Conservation (phyloP, 2,113 vertebrate genomes). For the Alexandromys fortis region DNA sequence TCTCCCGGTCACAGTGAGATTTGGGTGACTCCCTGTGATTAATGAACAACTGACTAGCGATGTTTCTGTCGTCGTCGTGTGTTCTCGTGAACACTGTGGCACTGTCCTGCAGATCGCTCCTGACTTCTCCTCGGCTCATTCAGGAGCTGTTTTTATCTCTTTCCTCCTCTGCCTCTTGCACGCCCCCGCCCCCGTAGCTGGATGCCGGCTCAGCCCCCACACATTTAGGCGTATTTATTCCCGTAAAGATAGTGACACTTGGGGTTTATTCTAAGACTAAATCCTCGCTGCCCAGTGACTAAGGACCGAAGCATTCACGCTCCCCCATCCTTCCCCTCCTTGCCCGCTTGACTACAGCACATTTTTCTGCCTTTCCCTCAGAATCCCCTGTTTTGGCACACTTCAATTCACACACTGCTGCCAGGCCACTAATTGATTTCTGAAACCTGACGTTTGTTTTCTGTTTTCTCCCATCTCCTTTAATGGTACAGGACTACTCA, state of each 20-base stretch:
- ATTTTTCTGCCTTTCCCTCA: constrained; percentile 66
- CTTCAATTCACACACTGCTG: constrained; percentile 70
- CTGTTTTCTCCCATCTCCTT: constrained; percentile 85
- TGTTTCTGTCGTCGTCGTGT: background rate
- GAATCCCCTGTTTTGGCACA: constrained; percentile 73
- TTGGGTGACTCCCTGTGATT: constrained; percentile 39
- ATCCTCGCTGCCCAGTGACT: constrained; percentile 49
- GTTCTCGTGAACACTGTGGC: constrained; percentile 49
- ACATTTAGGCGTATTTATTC: constrained; percentile 70
- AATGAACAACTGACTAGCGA: constrained; percentile 30
- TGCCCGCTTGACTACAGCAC: constrained; percentile 72
- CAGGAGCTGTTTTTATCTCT: constrained; percentile 67
- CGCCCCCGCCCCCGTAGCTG: constrained; percentile 20
- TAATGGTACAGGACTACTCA: constrained; percentile 86
- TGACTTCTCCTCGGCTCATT: constrained; percentile 60
- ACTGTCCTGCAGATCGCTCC: constrained; percentile 44
- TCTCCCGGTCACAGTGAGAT: background rate
- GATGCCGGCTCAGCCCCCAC: background rate
- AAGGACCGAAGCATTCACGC: constrained; percentile 69
- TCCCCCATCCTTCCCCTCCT: constrained; percentile 51
- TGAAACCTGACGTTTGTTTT: constrained; percentile 84
- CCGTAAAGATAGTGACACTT: constrained; percentile 74
- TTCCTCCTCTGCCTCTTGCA: constrained; percentile 62
- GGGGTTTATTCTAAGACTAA: constrained; percentile 72
- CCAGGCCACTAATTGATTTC: constrained; percentile 80